A percentile compares a stretch with the other conserved stretches of the same genome.
phyloP scores from a whole-genome alignment of 92 coral and sea anemone species.

The Plumapathes pennacea region DNA sequence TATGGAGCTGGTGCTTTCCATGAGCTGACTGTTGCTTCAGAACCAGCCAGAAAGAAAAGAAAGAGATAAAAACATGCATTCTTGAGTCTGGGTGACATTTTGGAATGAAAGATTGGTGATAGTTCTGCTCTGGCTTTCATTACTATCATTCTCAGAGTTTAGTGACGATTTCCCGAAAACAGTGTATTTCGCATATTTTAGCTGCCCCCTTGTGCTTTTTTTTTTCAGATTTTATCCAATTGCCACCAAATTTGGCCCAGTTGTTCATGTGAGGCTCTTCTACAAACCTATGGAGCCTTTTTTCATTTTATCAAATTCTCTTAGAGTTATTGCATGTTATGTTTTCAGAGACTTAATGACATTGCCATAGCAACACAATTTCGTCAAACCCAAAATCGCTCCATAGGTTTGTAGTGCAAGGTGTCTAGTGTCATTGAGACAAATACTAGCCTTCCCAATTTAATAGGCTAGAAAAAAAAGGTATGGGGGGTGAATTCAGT shows the following conservation, averaged over 20 bases:
- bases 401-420: too few relatives aligned
- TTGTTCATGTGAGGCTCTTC: slow-evolving; percentile 3
- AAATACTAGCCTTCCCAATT: too few relatives aligned
- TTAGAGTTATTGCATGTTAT: background rate
- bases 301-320: slow-evolving; percentile 20
- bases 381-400: slow-evolving; percentile 29
- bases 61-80: too few relatives aligned
- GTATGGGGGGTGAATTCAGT: too few relatives aligned
- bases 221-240: background rate
- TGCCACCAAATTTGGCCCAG: slow-evolving; percentile 23
- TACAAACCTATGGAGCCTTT: slow-evolving; percentile 11
- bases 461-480: too few relatives aligned
- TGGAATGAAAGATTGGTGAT: slow-evolving; percentile 4
- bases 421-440: too few relatives aligned
- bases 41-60: too few relatives aligned
- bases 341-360: background rate
- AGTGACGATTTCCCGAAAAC: slow-evolving; percentile 18
- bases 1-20: too few relatives aligned
- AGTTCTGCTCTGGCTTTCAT: too few relatives aligned
- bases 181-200: slow-evolving; percentile 19
- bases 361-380: slow-evolving; percentile 37
- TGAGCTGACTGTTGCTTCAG: too few relatives aligned
- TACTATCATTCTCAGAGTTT: slow-evolving; percentile 5
- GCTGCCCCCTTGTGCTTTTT: slow-evolving; percentile 4
- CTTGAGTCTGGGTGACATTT: too few relatives aligned